Evolutionary conservation across 1,140 invertebrate genomes (phyloP).

Genomic region (Orussus abietinus): DNA sequence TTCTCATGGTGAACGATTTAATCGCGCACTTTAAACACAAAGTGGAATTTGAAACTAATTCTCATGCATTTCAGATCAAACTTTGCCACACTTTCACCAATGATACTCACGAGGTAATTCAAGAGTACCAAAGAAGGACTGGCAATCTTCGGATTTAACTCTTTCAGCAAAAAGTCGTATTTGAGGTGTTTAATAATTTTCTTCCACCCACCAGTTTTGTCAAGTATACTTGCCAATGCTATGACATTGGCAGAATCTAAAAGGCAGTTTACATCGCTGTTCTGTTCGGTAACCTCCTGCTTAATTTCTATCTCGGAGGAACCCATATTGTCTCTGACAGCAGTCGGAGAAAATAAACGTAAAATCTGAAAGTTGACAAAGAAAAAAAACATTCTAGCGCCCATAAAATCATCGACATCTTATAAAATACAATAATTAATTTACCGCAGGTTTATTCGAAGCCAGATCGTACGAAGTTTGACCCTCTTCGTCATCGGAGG

Average conservation of each 20-base stretch:
- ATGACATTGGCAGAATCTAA: constrained; percentile 21
- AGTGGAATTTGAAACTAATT: no score
- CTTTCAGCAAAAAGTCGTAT: constrained; percentile 33
- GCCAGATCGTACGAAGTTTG: constrained; percentile 42
- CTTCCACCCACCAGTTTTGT: constrained; percentile 41
- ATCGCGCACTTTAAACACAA: no score
- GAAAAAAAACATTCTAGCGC: background rate
- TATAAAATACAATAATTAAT: constrained; percentile 10
- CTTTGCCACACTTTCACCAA: no score
- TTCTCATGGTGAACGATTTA: no score
- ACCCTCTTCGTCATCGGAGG: constrained; percentile 13
- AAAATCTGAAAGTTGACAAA: background rate
- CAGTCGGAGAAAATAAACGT: constrained; percentile 9
- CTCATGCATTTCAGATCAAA: no score
- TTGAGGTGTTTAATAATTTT: constrained; percentile 38
- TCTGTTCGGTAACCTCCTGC: constrained; percentile 21
- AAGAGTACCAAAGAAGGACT: constrained; percentile 29
- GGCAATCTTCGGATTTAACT: constrained; percentile 20
- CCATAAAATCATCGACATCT: constrained; percentile 3
- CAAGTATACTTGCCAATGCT: constrained; percentile 33
- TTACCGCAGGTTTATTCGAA: constrained; percentile 39
- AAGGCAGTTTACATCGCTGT: constrained; percentile 16
- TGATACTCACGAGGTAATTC: no score
- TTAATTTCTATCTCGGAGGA: constrained; percentile 15
- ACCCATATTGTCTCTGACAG: constrained; percentile 8